phyloP scores from a whole-genome alignment of 2,888 invertebrate species.

The Piscicola geometra region DNA sequence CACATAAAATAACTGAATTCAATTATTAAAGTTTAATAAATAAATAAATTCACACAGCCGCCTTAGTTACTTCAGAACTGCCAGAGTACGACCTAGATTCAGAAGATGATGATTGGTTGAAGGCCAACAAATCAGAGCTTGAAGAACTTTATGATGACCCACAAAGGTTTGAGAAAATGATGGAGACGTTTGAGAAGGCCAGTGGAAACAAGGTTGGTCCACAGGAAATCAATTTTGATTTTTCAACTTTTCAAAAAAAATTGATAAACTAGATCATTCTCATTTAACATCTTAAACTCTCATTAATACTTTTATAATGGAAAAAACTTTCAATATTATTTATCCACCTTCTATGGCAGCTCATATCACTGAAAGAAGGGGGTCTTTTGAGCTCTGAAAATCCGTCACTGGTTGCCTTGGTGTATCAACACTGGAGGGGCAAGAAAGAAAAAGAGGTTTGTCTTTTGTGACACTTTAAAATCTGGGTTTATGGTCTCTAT shows the following conservation, averaged over 20 bases:
- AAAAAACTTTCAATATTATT: too few species aligned
- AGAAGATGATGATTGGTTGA: constrained; percentile 90
- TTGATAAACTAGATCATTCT: background rate
- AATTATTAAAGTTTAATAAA: too few species aligned
- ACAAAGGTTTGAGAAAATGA: constrained; percentile 87
- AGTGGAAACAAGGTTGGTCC: constrained; percentile 78
- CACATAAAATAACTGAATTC: background rate
- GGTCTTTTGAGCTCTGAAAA: constrained; percentile 87
- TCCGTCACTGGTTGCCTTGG: constrained; percentile 86
- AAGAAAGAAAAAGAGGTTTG: constrained; percentile 81
- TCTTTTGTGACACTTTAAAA: background rate
- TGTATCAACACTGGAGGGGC: constrained; percentile 98
- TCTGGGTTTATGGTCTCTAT: background rate
- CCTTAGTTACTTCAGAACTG: constrained; percentile 64
- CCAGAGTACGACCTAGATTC: constrained; percentile 99
- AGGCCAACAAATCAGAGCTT: constrained; percentile 61
- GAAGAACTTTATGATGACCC: constrained; percentile 70
- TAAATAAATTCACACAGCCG: background rate
- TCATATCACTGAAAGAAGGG: constrained; percentile 88
- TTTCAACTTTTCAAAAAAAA: background rate
- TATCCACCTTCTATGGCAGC: constrained; percentile 56
- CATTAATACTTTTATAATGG: too few species aligned
- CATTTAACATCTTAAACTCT: background rate
- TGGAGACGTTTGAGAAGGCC: constrained; percentile 94
- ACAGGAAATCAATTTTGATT: too few species aligned